Percentiles rank a stretch among this genome's conserved stretches.
phyloP scores from a whole-genome alignment of 2,797 vertebrate genomes.

The Brachyrhaphis roseni region DNA sequence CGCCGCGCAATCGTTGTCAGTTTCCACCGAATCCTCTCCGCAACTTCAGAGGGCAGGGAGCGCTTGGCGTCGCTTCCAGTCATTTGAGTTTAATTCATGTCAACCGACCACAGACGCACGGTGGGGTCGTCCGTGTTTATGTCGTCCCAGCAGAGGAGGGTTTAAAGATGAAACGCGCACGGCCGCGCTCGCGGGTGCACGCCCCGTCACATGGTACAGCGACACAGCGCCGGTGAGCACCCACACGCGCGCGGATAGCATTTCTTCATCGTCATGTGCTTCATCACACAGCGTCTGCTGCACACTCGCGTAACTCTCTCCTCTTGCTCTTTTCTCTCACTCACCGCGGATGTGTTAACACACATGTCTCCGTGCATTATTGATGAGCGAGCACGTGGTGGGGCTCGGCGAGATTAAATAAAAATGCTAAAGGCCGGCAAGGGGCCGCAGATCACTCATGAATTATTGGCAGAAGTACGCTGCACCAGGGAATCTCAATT shows the following conservation, averaged over 20 bases:
- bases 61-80: slow-evolving; percentile 52
- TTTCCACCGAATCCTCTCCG: slow-evolving; percentile 27
- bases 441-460: slow-evolving; percentile 92
- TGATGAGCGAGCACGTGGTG: slow-evolving; percentile 87
- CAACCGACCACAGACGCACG: slow-evolving; percentile 25
- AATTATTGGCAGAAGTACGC: slow-evolving; percentile 92
- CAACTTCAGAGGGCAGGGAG: slow-evolving; percentile 36
- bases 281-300: slow-evolving; percentile 3
- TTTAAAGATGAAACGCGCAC: slow-evolving; percentile 14
- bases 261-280: slow-evolving; percentile 23
- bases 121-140: slow-evolving; percentile 34
- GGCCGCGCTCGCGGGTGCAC: background rate
- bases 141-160: slow-evolving; percentile 22
- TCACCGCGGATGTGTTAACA: slow-evolving; percentile 89
- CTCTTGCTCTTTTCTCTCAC: slow-evolving; percentile 27
- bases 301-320: slow-evolving; percentile 10
- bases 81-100: slow-evolving; percentile 20
- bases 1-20: slow-evolving; percentile 4
- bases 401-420: slow-evolving; percentile 90
- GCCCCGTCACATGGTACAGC: slow-evolving; percentile 17
- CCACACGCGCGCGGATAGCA: background rate
- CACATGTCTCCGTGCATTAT: slow-evolving; percentile 91
- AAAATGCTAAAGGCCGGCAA: slow-evolving; percentile 92
- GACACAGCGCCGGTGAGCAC: background rate
- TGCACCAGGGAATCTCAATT: slow-evolving; percentile 87